Conservation (phyloP, 1,140 invertebrate genomes). For the Pygmarrhopalites habei region DNA sequence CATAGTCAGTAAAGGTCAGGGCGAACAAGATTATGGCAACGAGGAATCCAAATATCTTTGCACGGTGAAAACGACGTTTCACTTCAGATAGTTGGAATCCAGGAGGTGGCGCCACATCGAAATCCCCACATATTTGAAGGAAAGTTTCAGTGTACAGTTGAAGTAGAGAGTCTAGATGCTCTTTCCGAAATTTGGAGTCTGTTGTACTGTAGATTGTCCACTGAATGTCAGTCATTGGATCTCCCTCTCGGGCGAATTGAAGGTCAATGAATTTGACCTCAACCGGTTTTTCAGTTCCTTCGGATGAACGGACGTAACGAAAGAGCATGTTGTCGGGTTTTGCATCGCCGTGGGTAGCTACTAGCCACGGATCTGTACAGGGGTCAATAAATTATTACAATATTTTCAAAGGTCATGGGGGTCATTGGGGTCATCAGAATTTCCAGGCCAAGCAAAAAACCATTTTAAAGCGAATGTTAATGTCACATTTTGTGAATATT, state of each 20-base stretch:
- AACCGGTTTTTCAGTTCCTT: constrained; percentile 31
- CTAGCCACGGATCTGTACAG: constrained; percentile 37
- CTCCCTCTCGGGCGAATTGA: constrained; percentile 21
- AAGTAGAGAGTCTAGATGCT: constrained; percentile 19
- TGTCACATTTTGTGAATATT: too few species aligned
- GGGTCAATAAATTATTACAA: background rate
- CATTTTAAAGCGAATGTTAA: too few species aligned
- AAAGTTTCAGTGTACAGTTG: constrained; percentile 22
- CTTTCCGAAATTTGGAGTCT: constrained; percentile 10
- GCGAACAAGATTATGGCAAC: too few species aligned
- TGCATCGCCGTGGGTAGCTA: constrained; percentile 53
- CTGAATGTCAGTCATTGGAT: constrained; percentile 17
- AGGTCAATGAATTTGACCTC: constrained; percentile 25
- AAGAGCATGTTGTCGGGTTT: constrained; percentile 62
- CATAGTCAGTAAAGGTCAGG: too few species aligned
- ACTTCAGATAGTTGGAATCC: constrained; percentile 18
- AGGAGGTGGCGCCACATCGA: background rate
- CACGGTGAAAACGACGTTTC: constrained; percentile 20
- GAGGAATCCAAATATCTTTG: constrained; percentile 21
- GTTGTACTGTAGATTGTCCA: constrained; percentile 28
- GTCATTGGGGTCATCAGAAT: too few species aligned
- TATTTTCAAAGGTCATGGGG: too few species aligned
- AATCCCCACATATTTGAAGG: background rate
- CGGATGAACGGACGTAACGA: constrained; percentile 47
- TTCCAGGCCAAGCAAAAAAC: too few species aligned